Percentiles rank a stretch among this genome's conserved stretches.
phyloP scores from a whole-genome alignment of 2,113 vertebrate genomes.

The Lycocorax pyrrhopterus region DNA sequence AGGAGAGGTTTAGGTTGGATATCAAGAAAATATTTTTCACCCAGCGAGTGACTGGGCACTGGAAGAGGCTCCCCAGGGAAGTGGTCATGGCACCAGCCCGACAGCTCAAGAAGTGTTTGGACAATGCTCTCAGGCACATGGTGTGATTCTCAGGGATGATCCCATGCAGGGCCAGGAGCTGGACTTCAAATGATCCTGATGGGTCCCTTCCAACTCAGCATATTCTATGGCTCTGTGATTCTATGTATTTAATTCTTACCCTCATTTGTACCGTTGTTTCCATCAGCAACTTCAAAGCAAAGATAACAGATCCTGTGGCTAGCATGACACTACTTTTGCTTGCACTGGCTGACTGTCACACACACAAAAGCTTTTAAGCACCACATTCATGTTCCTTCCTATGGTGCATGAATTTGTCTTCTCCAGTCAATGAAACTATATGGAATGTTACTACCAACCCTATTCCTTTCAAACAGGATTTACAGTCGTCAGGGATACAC shows the following conservation, averaged over 20 bases:
- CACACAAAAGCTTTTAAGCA: background rate
- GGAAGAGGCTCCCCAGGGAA: background rate
- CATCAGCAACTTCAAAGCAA: background rate
- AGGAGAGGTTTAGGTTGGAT: background rate
- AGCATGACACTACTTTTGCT: background rate
- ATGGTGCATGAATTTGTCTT: background rate
- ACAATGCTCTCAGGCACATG: background rate
- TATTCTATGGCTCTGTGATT: background rate
- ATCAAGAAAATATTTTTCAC: background rate
- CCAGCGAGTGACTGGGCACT: background rate
- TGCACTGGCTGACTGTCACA: background rate
- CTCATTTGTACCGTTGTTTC: accelerated
- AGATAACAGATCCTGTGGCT: background rate
- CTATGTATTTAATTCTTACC: background rate
- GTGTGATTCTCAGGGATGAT: background rate
- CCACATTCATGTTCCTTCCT: background rate
- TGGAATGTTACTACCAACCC: background rate
- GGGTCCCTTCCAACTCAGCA: background rate
- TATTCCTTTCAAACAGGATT: background rate
- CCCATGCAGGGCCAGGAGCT: accelerated
- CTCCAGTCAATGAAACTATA: background rate
- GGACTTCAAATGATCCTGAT: background rate
- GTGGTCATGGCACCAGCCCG: background rate
- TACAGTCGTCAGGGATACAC: background rate
- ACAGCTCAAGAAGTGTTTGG: background rate